phyloP scores from a whole-genome alignment of 2,797 vertebrate genomes.

The Malacoraja senta region DNA sequence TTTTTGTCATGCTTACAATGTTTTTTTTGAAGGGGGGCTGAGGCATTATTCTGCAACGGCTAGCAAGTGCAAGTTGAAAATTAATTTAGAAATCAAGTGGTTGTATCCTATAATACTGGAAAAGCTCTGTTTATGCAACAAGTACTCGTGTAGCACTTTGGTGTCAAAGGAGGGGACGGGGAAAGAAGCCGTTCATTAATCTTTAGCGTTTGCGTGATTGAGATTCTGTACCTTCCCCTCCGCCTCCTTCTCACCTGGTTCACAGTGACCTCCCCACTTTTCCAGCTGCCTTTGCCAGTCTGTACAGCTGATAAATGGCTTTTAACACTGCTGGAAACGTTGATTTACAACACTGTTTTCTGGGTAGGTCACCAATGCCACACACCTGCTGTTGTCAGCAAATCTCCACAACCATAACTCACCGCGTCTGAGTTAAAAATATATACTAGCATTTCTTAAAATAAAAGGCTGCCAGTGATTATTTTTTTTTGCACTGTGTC shows the following conservation, averaged over 20 bases:
- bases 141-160: neutral
- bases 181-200: neutral
- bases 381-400: constrained; percentile 30
- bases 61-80: neutral
- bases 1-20: neutral
- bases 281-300: neutral
- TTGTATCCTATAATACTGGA: neutral
- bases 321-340: constrained; percentile 14
- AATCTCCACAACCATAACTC: neutral
- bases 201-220: neutral
- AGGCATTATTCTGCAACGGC: neutral
- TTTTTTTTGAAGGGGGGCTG: neutral
- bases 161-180: neutral
- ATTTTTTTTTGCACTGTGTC: neutral
- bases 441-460: constrained; percentile 7
- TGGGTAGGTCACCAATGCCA: constrained; percentile 21
- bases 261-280: neutral
- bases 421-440: constrained; percentile 14
- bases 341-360: constrained; percentile 16
- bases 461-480: constrained; percentile 16
- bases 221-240: neutral
- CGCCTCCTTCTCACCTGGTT: constrained; percentile 29
- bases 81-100: neutral
- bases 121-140: neutral
- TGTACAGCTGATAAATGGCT: constrained; percentile 17